These are phyloP conservation scores for Spilogale gracilis DNA, from an alignment of 2,113 vertebrate species.

Conservation along the genomic window DNA sequence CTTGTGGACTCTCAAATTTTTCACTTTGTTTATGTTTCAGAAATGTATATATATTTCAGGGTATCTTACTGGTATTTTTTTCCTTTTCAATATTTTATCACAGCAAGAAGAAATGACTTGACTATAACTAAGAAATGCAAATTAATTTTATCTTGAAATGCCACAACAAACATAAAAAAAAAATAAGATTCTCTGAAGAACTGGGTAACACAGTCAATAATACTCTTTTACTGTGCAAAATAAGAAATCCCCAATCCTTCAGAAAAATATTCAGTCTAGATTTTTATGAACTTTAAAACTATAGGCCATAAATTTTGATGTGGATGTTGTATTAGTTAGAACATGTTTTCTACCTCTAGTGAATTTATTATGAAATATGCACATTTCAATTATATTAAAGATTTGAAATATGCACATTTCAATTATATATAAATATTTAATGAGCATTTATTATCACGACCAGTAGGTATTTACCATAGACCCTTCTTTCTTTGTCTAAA, in stretches of 20 bases:
- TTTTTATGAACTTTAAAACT: slow-evolving; percentile 60
- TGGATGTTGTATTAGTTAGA: not conserved
- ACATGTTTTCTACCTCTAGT: not conserved
- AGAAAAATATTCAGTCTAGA: slow-evolving; percentile 18
- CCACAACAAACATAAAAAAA: slow-evolving; percentile 22
- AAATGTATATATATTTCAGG: slow-evolving; percentile 51
- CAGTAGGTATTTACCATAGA: not conserved
- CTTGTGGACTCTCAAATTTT: slow-evolving; percentile 27
- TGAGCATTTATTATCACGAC: not conserved
- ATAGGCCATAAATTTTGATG: not conserved
- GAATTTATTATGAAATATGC: not conserved
- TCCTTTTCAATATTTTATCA: slow-evolving; percentile 58
- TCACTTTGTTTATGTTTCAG: slow-evolving; percentile 68
- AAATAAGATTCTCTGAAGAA: slow-evolving; percentile 26
- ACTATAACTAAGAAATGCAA: slow-evolving; percentile 68
- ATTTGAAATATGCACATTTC: not conserved
- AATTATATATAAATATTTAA: slow-evolving; percentile 4
- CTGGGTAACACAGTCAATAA: slow-evolving; percentile 28
- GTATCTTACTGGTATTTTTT: not conserved
- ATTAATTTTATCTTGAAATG: slow-evolving; percentile 66
- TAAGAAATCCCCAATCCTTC: slow-evolving; percentile 10
- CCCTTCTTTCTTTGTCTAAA: not conserved
- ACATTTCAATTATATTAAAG: not conserved
- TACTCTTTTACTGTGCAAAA: not conserved
- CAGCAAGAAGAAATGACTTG: slow-evolving; percentile 27